Evolutionary conservation across 2,888 invertebrate genomes (phyloP), one percentile per base, ranked within the genome.

Genomic region (Parnassius mnemosyne): DNA sequence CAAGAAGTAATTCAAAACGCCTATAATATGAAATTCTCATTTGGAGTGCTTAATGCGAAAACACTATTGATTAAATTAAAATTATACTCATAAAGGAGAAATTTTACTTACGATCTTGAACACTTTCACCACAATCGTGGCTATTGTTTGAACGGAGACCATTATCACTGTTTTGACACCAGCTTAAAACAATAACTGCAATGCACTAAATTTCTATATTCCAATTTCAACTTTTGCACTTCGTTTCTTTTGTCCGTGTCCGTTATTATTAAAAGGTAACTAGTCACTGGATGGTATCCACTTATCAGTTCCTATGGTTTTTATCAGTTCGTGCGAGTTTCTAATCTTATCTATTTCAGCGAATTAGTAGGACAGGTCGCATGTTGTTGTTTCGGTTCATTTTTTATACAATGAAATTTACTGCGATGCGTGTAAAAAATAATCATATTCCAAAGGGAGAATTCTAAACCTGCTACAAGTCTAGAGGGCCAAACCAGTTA

Each of bases 131-230:
- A 96, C 94, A 65, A 97, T 94, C 63, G 96, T 94, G 68, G 95
- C 96, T 72, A 97, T 95, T 53, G 95, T 96, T 82, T 95, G 95
- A 65, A 96, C 93, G 68, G 95, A 95, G 81, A 95, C 95, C 96
- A 96, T 96, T 89, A 90, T 94, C 82, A 84, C 84, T 72, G 67
- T 70, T 71, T 63, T 53, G 63, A 68, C 71, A 60, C 60, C 2
- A 42, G n/a, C 67, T 68, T 63, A 68, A 68, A 71, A 68, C 69
- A 71, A 68, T 66, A 66, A 68, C 57, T 61, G 51, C 66, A 68
- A 71, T 68, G 69, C 68, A 70, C 70, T 69, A n/a, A n/a, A 63
- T 53, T 68, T 47, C 34, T 61, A 65, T 65, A 67, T 61, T 63
- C 64, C 68, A 51, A 25, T 25, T 46, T 49, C 41, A 67, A 63